Evolutionary conservation across 2,888 invertebrate species (phyloP).

Genomic region (Brachypalpus laphriformis): DNA sequence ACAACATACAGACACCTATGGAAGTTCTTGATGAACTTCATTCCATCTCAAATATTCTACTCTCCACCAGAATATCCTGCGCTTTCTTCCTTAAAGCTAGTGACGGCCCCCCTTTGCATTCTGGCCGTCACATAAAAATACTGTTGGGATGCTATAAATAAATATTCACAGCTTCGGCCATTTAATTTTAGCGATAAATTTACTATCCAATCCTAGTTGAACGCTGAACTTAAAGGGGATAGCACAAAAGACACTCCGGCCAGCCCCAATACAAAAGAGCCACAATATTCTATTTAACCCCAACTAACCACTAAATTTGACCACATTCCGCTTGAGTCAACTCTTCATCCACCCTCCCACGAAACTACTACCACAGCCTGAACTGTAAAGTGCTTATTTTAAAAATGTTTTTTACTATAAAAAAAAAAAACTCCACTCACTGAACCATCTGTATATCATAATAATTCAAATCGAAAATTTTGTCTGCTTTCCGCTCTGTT

Average conservation of each 20-base stretch:
- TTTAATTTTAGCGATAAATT: background rate
- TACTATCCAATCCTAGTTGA: background rate
- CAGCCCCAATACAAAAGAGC: background rate
- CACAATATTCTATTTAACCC: constrained; percentile 52
- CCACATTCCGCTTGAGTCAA: constrained; percentile 57
- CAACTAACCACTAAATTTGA: constrained; percentile 52
- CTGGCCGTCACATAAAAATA: too few relatives aligned
- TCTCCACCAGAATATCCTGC: too few relatives aligned
- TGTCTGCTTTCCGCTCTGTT: constrained; percentile 66
- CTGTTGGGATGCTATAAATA: background rate
- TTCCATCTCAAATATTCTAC: too few relatives aligned
- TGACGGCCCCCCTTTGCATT: too few relatives aligned
- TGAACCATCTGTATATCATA: constrained; percentile 61
- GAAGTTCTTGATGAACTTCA: too few relatives aligned
- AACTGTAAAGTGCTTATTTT: constrained; percentile 20
- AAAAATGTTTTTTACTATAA: background rate
- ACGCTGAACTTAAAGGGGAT: background rate
- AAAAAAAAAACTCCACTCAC: constrained; percentile 1
- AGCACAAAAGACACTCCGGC: background rate
- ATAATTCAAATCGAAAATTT: constrained; percentile 73
- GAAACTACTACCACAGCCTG: background rate
- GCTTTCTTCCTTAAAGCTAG: too few relatives aligned
- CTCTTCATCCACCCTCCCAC: constrained; percentile 30
- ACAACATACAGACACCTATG: too few relatives aligned
- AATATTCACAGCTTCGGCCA: constrained; percentile 2